phyloP scores from a whole-genome alignment of 2,888 invertebrate species.

The Periphyllus acericola region DNA sequence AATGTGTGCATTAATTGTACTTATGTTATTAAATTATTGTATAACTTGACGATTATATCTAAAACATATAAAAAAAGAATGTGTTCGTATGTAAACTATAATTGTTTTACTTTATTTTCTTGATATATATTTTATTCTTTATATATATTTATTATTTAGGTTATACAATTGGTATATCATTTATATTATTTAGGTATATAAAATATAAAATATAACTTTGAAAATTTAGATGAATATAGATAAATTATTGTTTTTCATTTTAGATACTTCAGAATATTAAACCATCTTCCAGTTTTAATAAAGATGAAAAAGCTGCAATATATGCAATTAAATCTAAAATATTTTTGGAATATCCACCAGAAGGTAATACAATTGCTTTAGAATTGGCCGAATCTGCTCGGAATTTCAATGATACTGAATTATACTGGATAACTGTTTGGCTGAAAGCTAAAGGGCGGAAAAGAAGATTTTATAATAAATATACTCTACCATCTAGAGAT shows the following conservation, averaged over 20 bases:
- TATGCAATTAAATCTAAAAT: slow-evolving; percentile 16
- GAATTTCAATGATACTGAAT: slow-evolving; percentile 20
- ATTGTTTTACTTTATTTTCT: no score
- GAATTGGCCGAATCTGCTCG: neutral
- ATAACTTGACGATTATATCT: no score
- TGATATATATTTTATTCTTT: no score
- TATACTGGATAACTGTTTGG: slow-evolving; percentile 27
- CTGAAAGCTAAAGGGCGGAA: slow-evolving; percentile 27
- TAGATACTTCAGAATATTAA: slow-evolving; percentile 27
- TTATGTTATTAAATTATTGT: no score
- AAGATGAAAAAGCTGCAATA: neutral
- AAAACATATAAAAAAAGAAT: no score
- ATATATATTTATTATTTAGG: no score
- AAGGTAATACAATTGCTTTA: neutral
- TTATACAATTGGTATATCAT: no score
- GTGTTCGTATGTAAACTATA: no score
- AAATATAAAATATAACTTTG: neutral
- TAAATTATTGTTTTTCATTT: neutral
- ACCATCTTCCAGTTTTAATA: slow-evolving; percentile 13
- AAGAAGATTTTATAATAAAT: slow-evolving; percentile 12
- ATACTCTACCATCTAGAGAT: slow-evolving; percentile 35
- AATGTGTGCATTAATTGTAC: no score
- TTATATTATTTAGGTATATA: no score
- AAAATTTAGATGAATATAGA: neutral
- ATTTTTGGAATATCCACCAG: slow-evolving; percentile 33